These are phyloP conservation scores for Diacarnus erythraeanus DNA, from an alignment of 37 sponge, comb jelly and placozoan genomes.

Conservation along the genomic window DNA sequence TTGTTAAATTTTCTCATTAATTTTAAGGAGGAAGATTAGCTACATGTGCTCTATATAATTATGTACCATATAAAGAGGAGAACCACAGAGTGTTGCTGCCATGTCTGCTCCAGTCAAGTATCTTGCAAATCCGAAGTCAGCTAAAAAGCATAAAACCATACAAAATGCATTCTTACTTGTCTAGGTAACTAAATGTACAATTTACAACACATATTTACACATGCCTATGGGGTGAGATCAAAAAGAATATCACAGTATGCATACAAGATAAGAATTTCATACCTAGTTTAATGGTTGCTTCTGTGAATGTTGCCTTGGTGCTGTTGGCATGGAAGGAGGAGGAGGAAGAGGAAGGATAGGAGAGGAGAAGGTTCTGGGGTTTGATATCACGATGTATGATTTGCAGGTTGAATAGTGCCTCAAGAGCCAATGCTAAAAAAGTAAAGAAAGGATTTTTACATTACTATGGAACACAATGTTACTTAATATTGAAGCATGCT, in stretches of 20 bases:
- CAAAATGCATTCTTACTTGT: too few species aligned
- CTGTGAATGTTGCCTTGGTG: constrained; percentile 17
- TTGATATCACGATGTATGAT: constrained; percentile 94
- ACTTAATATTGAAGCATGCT: too few species aligned
- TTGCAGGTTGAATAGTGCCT: constrained; percentile 55
- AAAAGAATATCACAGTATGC: too few species aligned
- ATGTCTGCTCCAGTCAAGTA: constrained; percentile 83
- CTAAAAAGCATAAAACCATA: constrained; percentile 25
- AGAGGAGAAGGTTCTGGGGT: constrained; percentile 92
- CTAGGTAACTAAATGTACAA: not conserved
- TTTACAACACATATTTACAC: not conserved
- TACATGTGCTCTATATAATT: not conserved
- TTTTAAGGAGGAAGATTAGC: not conserved
- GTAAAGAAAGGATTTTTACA: not conserved
- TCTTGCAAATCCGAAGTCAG: constrained; percentile 98
- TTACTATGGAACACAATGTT: too few species aligned
- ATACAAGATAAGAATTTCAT: too few species aligned
- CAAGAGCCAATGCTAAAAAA: constrained; percentile 67
- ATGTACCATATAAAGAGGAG: constrained; percentile 95
- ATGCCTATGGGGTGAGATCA: too few species aligned
- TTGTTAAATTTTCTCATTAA: too few species aligned
- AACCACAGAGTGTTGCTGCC: constrained; percentile 98
- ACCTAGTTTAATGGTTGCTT: constrained; percentile 70
- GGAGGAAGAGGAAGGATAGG: constrained; percentile 36
- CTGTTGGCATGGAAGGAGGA: constrained; percentile 2